Percentiles rank a stretch among this genome's conserved stretches.
These are phyloP conservation scores for Lathronympha strigana DNA, from an alignment of 2,888 invertebrate species.

Conservation along the genomic window DNA sequence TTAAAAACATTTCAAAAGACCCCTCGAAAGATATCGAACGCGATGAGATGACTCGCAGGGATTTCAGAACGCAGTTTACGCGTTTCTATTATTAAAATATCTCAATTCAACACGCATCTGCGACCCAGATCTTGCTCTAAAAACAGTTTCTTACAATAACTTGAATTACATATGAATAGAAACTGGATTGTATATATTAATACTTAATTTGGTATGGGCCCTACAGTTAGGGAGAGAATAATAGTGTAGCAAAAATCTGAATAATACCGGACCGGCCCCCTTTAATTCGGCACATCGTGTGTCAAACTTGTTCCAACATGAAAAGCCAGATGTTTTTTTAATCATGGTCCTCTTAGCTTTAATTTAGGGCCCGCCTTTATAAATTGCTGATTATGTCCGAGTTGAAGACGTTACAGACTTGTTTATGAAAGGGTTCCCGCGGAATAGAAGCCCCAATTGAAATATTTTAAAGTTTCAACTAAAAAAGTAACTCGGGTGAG, in stretches of 20 bases:
- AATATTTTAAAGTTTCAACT: constrained; percentile 2
- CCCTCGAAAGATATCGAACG: constrained; percentile 30
- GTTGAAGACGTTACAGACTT: constrained; percentile 9
- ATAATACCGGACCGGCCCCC: constrained; percentile 63
- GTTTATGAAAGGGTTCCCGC: constrained; percentile 9
- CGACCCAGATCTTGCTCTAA: constrained; percentile 75
- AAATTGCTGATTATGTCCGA: constrained; percentile 36
- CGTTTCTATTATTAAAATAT: constrained; percentile 75
- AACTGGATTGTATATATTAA: constrained; percentile 82
- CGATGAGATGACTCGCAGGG: constrained; percentile 34
- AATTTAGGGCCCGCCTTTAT: constrained; percentile 38
- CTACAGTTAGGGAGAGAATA: constrained; percentile 75
- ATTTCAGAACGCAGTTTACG: constrained; percentile 59
- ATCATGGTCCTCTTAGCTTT: constrained; percentile 40
- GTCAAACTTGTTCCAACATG: constrained; percentile 71
- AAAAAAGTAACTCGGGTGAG: background rate
- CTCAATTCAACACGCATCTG: constrained; percentile 77
- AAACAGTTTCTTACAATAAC: constrained; percentile 74
- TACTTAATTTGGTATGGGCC: constrained; percentile 79
- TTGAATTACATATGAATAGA: constrained; percentile 80
- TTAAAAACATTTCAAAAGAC: constrained; percentile 35
- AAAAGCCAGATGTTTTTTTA: constrained; percentile 43
- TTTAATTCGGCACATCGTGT: constrained; percentile 66
- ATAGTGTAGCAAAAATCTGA: constrained; percentile 73
- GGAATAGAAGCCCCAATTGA: background rate